Percentiles rank a stretch among this genome's conserved stretches.
Evolutionary conservation across 2,113 vertebrate genomes (phyloP).

Genomic region (Oplegnathus fasciatus): DNA sequence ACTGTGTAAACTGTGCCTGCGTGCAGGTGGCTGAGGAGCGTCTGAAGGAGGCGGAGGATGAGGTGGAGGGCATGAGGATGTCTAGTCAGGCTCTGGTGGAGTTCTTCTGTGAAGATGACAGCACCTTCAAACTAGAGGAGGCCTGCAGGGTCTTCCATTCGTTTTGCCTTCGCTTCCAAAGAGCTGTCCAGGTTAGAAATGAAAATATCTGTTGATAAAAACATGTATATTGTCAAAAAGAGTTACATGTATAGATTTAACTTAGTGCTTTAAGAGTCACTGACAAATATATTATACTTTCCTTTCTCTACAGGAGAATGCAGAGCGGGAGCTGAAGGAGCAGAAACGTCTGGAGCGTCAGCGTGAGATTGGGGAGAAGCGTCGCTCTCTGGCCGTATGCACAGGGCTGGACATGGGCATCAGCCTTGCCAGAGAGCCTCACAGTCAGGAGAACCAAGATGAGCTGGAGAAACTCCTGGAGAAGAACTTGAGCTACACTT

Average conservation of each 20-base stretch:
- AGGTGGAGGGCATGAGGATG: constrained; percentile 82
- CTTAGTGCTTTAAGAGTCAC: background rate
- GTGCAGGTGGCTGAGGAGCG: constrained; percentile 80
- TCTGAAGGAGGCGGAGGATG: constrained; percentile 81
- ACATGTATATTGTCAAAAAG: background rate
- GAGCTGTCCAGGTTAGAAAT: constrained; percentile 80
- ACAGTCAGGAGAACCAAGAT: constrained; percentile 66
- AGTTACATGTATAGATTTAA: background rate
- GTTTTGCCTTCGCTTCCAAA: constrained; percentile 86
- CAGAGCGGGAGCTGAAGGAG: constrained; percentile 84
- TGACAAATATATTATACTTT: background rate
- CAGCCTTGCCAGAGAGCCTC: constrained; percentile 64
- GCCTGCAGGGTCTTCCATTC: constrained; percentile 83
- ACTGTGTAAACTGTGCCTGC: background rate
- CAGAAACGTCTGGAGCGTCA: constrained; percentile 83
- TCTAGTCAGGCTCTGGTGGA: constrained; percentile 84
- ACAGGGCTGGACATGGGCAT: constrained; percentile 72
- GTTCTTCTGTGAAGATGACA: constrained; percentile 87
- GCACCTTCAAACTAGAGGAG: constrained; percentile 85
- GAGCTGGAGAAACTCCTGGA: constrained; percentile 86
- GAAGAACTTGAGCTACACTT: constrained; percentile 80
- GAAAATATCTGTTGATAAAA: background rate
- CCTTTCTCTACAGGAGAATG: constrained; percentile 81
- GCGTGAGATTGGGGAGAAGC: constrained; percentile 80
- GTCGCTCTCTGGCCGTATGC: constrained; percentile 83